Evolutionary conservation across 2,888 invertebrate genomes (phyloP), one percentile per base, ranked within the genome.

Genomic region (Ectemnius continuus): DNA sequence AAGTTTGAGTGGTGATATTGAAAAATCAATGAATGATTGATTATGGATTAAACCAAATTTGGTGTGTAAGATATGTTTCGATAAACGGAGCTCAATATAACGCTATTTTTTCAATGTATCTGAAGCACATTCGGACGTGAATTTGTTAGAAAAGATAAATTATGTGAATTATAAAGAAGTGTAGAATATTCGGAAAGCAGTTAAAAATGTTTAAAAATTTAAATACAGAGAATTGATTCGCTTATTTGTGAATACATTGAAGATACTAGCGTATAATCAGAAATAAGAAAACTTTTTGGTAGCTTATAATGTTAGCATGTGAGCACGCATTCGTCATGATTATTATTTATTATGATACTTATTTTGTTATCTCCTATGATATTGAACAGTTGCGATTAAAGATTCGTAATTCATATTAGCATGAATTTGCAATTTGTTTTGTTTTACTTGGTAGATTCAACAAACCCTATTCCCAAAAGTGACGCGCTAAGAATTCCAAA

Each of bases 301-400:
- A 66, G 18, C 23, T 23, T 23, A 23, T 23, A 23, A 23, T 23
- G 59, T 58, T 72, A 62, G 70, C 69, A 79, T 77, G 71, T 56
- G n/a, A 65, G 52, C 52, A 36, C 67, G 57, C 60, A 62, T 73
- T 57, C 73, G 67, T 63, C 57, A 64, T 57, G 36, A 28, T 70
- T 70, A 60, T 81, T 80, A 74, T 81, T 78, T 78, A 72, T 82
- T 65, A 70, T 61, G 61, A 77, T 75, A 60, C 72, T 58, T 73
- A 65, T n/a, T 52, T 16, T 28, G 56, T 76, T 73, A 69, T 58
- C 67, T 77, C 56, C 48, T 60, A 66, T 45, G 8, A 57, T 62
- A 78, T 16, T 70, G 28, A 36, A 65, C 75, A 79, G 46, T 58
- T 61, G 70, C 47, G 48, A 79, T 75, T 78, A 67, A 78, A 79